These are phyloP conservation scores for Tetrapedia diversipes DNA, from an alignment of 2,888 invertebrate genomes.

Conservation along the genomic window DNA sequence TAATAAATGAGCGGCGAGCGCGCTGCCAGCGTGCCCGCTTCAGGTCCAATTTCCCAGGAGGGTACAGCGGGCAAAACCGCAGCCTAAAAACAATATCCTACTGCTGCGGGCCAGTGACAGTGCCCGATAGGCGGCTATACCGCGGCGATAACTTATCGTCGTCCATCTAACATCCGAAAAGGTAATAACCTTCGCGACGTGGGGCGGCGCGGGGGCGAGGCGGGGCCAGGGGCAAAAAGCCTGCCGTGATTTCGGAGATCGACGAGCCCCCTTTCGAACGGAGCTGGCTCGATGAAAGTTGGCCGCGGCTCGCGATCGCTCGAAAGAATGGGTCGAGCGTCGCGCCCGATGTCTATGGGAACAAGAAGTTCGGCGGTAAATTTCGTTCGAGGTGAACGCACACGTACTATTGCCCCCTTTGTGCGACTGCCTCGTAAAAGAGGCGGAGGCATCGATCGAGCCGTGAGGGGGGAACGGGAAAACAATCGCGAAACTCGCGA, in stretches of 20 bases:
- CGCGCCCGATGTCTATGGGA: neutral
- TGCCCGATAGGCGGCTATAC: constrained; percentile 71
- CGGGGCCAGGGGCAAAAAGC: constrained; percentile 51
- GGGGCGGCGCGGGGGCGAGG: too few species aligned
- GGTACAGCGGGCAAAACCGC: constrained; percentile 76
- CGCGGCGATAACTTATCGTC: constrained; percentile 69
- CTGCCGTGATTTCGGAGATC: constrained; percentile 55
- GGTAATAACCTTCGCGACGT: constrained; percentile 62
- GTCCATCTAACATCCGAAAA: constrained; percentile 64
- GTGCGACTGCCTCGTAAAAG: neutral
- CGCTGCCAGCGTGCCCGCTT: constrained; percentile 73
- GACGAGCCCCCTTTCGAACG: constrained; percentile 26
- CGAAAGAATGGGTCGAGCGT: neutral
- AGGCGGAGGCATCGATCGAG: neutral
- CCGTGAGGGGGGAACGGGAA: neutral
- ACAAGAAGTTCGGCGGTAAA: constrained; percentile 15
- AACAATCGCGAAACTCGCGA: constrained; percentile 3
- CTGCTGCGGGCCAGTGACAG: constrained; percentile 71
- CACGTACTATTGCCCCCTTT: neutral
- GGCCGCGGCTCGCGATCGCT: neutral
- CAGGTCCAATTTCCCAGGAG: constrained; percentile 80
- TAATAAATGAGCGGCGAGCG: constrained; percentile 80
- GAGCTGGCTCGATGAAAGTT: constrained; percentile 14
- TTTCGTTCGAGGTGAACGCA: neutral
- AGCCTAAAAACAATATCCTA: constrained; percentile 80